Evolutionary conservation across 2,113 vertebrate genomes (phyloP).

Genomic region (Raja brachyura): DNA sequence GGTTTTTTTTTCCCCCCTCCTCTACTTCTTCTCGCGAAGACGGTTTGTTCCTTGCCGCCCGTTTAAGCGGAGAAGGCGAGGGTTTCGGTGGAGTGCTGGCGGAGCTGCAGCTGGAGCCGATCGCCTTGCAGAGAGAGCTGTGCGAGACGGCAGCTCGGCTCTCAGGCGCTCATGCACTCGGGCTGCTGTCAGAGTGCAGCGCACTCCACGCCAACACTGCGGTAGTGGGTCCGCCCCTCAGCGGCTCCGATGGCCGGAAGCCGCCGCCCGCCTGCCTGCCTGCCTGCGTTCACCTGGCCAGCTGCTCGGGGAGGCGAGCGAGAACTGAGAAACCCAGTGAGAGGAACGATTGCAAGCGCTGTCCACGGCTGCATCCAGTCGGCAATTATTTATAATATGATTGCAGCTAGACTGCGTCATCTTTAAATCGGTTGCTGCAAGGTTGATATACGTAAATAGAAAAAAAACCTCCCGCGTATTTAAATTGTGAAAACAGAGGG

Average conservation of each 20-base stretch:
- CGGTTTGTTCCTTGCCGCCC: not conserved
- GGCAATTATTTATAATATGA: slow-evolving; percentile 5
- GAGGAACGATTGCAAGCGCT: not conserved
- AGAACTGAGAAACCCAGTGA: not conserved
- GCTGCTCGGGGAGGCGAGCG: not conserved
- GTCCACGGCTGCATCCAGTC: not conserved
- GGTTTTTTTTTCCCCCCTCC: no score
- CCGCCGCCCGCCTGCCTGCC: not conserved
- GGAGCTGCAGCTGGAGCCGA: not conserved
- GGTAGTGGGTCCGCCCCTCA: slow-evolving; percentile 1
- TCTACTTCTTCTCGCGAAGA: not conserved
- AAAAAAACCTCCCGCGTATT: not conserved
- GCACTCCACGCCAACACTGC: not conserved
- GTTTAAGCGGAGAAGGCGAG: not conserved
- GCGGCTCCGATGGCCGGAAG: not conserved
- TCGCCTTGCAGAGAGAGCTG: not conserved
- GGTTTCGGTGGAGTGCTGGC: not conserved
- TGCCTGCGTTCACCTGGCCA: slow-evolving; percentile 1
- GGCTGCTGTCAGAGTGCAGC: not conserved
- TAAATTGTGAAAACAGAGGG: not conserved
- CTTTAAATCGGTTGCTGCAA: slow-evolving; percentile 8
- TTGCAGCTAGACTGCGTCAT: slow-evolving; percentile 26
- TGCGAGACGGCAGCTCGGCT: not conserved
- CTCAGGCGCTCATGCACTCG: not conserved
- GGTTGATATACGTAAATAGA: not conserved